phyloP scores from a whole-genome alignment of 53 echinoderm and acorn worm genomes.

The Holothuria leucospilota region DNA sequence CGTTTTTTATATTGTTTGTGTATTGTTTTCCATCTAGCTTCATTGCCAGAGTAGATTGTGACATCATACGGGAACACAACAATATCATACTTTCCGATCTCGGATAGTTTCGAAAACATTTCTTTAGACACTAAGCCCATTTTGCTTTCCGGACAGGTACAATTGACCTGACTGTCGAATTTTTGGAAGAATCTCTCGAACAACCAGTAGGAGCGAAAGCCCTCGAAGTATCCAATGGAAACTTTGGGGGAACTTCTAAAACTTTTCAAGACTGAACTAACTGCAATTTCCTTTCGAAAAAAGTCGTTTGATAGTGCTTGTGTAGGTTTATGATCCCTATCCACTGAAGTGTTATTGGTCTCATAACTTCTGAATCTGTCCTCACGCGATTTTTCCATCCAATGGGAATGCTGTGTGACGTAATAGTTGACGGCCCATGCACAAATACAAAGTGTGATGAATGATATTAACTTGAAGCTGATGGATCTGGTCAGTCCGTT shows the following conservation, averaged over 20 bases:
- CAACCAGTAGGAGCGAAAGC: constrained; percentile 12
- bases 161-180: neutral
- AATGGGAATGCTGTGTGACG: no score
- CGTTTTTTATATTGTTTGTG: neutral
- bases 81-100: constrained; percentile 19
- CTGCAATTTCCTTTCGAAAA: no score
- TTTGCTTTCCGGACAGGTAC: neutral
- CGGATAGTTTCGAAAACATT: constrained; percentile 26
- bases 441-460: no score
- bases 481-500: no score
- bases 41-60: neutral
- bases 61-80: constrained; percentile 39
- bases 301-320: no score
- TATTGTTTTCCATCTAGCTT: constrained; percentile 6
- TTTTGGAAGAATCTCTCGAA: constrained; percentile 11
- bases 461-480: no score
- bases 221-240: constrained; percentile 34
- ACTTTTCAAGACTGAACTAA: no score
- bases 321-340: no score
- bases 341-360: no score
- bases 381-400: no score
- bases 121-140: neutral
- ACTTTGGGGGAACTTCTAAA: neutral
- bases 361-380: no score
- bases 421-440: no score